Evolutionary conservation across 2,888 invertebrate species (phyloP).

Genomic region (Actias luna): DNA sequence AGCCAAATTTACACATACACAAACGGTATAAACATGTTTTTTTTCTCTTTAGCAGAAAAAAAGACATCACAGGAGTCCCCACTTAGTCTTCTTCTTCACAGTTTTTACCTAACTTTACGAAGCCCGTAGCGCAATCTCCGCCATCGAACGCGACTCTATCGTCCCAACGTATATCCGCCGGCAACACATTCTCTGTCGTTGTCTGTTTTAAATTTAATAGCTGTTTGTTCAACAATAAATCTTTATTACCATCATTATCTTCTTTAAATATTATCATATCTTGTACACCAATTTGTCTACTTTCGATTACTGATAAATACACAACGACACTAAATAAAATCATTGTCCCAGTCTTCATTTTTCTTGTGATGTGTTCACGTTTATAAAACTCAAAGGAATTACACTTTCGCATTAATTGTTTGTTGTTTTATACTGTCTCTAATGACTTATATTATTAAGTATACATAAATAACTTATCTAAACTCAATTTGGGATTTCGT

Average conservation of each 20-base stretch:
- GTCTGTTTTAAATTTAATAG: too few relatives aligned
- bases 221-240: neutral
- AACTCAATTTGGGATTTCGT: neutral
- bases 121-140: slow-evolving; percentile 21
- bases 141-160: neutral
- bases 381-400: neutral
- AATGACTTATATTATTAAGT: neutral
- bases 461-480: neutral
- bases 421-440: neutral
- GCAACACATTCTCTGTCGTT: neutral
- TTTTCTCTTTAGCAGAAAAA: neutral
- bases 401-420: neutral
- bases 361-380: neutral
- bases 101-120: slow-evolving; percentile 15
- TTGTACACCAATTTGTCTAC: neutral
- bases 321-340: neutral
- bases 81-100: slow-evolving; percentile 18
- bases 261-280: neutral
- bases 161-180: neutral
- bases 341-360: neutral
- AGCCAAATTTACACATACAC: too few relatives aligned
- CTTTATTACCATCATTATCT: neutral
- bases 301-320: neutral
- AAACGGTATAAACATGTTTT: neutral
- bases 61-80: neutral